Conservation (phyloP, 2,113 vertebrate species). For the Neoarius graeffei region DNA sequence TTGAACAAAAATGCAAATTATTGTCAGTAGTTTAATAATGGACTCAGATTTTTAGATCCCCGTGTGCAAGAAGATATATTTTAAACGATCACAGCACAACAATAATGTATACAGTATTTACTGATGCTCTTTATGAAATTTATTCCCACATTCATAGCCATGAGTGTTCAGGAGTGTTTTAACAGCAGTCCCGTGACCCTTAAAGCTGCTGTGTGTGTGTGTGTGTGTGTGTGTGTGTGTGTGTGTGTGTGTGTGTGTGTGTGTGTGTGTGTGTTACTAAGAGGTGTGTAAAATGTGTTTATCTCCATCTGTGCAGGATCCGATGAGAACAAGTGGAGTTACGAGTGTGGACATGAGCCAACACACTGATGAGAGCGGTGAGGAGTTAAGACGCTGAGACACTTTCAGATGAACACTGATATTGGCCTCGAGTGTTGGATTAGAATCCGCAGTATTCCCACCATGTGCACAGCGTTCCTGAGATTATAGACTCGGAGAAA, state of each 20-base stretch:
- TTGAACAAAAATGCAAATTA: too few relatives aligned
- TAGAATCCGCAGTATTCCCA: neutral
- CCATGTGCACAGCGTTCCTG: neutral
- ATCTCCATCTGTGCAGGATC: conserved; percentile 9
- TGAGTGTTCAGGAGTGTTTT: neutral
- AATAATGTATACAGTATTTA: too few relatives aligned
- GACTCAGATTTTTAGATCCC: too few relatives aligned
- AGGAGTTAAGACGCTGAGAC: neutral
- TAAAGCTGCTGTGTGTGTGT: neutral
- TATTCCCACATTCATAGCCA: neutral
- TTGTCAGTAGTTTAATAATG: too few relatives aligned
- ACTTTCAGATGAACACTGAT: too few relatives aligned
- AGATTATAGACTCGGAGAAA: neutral
- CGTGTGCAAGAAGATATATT: too few relatives aligned
- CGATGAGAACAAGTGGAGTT: neutral
- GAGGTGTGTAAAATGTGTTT: neutral
- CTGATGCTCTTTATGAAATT: neutral
- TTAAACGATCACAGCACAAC: too few relatives aligned
- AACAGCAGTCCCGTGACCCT: neutral
- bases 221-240: too few relatives aligned
- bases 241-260: too few relatives aligned
- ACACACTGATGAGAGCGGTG: conserved; percentile 13
- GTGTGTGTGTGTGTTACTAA: too few relatives aligned
- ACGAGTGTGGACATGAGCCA: neutral
- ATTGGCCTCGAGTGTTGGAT: neutral